Conservation (phyloP, 2,113 vertebrate species). For the Spheniscus mendiculus region DNA sequence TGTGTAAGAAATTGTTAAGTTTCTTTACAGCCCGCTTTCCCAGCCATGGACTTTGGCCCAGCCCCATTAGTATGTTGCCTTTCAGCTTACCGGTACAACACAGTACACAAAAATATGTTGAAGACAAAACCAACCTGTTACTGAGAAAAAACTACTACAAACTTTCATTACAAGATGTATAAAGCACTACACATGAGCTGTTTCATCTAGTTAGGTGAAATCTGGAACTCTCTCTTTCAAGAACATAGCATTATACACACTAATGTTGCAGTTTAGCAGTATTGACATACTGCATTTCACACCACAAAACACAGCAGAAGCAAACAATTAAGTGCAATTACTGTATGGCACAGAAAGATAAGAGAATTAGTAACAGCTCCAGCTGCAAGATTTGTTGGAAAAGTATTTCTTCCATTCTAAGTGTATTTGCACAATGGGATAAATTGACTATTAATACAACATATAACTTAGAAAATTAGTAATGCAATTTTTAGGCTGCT, state of each 20-base stretch:
- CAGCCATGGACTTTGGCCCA: accelerated
- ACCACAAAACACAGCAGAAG: conserved; percentile 2
- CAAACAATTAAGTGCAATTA: conserved; percentile 41
- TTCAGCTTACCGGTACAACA: not conserved
- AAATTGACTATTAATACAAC: not conserved
- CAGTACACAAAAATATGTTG: not conserved
- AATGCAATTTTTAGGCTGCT: not conserved
- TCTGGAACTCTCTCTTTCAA: not conserved
- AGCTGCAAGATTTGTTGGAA: not conserved
- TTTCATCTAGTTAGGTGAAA: not conserved
- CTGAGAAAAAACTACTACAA: not conserved
- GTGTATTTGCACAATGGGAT: not conserved
- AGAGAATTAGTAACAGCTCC: conserved; percentile 16
- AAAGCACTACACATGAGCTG: not conserved
- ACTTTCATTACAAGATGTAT: not conserved
- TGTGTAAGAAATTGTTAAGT: not conserved
- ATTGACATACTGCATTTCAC: not conserved
- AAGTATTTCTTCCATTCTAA: not conserved
- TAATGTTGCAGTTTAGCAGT: not conserved
- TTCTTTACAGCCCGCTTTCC: not conserved
- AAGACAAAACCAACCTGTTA: not conserved
- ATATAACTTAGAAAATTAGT: not conserved
- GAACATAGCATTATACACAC: not conserved
- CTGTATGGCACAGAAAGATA: conserved; percentile 2
- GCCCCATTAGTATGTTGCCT: not conserved